Evolutionary conservation across 2,888 invertebrate species (phyloP), one percentile per base, ranked within the genome.

Genomic region (Mystacides longicornis): DNA sequence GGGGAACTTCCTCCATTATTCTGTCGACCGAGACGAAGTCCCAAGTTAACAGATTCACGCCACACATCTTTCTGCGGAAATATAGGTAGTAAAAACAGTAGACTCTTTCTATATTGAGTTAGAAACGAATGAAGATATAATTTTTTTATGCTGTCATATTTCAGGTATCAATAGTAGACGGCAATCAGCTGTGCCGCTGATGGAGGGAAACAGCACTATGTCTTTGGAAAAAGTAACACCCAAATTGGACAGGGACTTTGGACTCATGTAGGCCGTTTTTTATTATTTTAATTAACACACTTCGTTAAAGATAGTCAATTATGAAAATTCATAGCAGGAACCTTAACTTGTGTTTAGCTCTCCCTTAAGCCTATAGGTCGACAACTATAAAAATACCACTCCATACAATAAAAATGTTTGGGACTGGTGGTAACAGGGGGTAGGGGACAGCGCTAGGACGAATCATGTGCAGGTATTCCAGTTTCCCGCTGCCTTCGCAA

Each of bases 1-100:
- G 82, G 81, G 51, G 87, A 89, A 62, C 69, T 83, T 62, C 86
- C 89, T 4, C 92, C 91, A 0, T 70, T 93, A 47, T 93, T 93
- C 70, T 89, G 90, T 66, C 81, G 90, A 42, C 90, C 91, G 23
- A 78, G 89, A 20, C 79, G 86, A 62, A 89, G 89, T 69, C 91
- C 91, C 0, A 83, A 88, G 63, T 71, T 89, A 57, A 81, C 86
- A 52, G 89, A 89, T 63, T 89, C 89, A 0, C 77, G 90, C 47
- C 89, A 89, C 64, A 82, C 89, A 0, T 89, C 89, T 3, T 72
- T 89, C 43, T 80, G 85, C 68, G 86, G 85, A 64, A 80, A 75
- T 59, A 71, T 77, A 48, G 78, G 75, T 60, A 58, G 48, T 20
- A 48, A 18, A 45, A n/a, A 7, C 16, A 37, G 16, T 7, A 27